phyloP scores from a whole-genome alignment of 2,888 invertebrate genomes.

The Netelia inedita region DNA sequence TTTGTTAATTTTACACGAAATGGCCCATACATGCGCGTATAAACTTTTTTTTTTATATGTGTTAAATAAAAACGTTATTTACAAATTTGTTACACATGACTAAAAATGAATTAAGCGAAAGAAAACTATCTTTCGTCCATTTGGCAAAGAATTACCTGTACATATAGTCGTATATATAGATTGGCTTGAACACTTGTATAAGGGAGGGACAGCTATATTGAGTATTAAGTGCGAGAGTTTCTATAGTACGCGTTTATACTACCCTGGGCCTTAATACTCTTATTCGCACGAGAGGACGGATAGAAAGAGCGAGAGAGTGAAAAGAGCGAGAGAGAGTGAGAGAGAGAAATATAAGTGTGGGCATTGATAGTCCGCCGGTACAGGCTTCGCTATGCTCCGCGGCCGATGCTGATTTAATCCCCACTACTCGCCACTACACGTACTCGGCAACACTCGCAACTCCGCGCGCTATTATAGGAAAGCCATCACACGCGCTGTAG shows the following conservation, averaged over 20 bases:
- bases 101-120: not conserved
- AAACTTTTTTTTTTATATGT: not conserved
- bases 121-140: not conserved
- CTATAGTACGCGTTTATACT: constrained; percentile 18
- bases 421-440: constrained; percentile 4
- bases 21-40: not conserved
- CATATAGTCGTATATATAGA: not conserved
- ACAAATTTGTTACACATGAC: not conserved
- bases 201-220: constrained; percentile 30
- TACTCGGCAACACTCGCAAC: not conserved
- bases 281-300: not conserved
- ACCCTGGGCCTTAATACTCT: constrained; percentile 13
- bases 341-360: constrained; percentile 25
- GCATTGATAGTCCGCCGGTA: constrained; percentile 30
- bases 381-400: not conserved
- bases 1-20: not conserved
- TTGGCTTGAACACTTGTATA: constrained; percentile 44
- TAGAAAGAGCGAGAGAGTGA: too few relatives aligned
- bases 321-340: constrained; percentile 1
- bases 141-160: not conserved
- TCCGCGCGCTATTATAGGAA: constrained; percentile 53
- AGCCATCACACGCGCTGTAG: constrained; percentile 29
- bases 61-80: not conserved
- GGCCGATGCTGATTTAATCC: constrained; percentile 25
- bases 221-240: constrained; percentile 37